These are phyloP conservation scores for Malurus cyaneus DNA, from an alignment of 2,113 vertebrate genomes.

Conservation along the genomic window DNA sequence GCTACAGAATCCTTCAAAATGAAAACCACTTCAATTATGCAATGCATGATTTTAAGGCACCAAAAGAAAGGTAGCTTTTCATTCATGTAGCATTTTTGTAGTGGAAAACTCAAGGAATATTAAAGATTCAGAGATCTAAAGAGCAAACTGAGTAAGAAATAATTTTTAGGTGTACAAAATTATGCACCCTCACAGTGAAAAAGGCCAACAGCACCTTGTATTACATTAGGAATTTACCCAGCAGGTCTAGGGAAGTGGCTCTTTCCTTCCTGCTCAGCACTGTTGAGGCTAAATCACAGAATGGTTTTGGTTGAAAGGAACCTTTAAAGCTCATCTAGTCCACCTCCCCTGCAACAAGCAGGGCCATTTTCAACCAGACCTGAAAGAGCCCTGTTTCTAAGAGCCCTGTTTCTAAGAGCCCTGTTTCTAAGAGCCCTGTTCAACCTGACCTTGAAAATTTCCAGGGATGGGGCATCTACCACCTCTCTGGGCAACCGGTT, in stretches of 20 bases:
- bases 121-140: neutral
- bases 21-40: neutral
- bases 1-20: neutral
- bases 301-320: neutral
- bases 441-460: neutral
- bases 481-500: neutral
- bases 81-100: neutral
- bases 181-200: neutral
- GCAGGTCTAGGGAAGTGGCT: neutral
- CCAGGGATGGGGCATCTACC: neutral
- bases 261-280: neutral
- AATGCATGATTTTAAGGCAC: neutral
- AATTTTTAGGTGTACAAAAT: neutral
- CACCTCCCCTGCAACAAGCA: neutral
- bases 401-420: neutral
- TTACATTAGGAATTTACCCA: neutral
- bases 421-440: neutral
- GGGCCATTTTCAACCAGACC: neutral
- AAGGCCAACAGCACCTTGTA: neutral
- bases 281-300: neutral
- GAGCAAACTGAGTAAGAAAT: neutral
- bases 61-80: neutral
- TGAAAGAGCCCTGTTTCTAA: neutral
- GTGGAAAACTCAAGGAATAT: neutral
- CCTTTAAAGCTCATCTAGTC: neutral